These are phyloP conservation scores for Poecilia gillii DNA, from an alignment of 2,797 vertebrate genomes.

Conservation along the genomic window DNA sequence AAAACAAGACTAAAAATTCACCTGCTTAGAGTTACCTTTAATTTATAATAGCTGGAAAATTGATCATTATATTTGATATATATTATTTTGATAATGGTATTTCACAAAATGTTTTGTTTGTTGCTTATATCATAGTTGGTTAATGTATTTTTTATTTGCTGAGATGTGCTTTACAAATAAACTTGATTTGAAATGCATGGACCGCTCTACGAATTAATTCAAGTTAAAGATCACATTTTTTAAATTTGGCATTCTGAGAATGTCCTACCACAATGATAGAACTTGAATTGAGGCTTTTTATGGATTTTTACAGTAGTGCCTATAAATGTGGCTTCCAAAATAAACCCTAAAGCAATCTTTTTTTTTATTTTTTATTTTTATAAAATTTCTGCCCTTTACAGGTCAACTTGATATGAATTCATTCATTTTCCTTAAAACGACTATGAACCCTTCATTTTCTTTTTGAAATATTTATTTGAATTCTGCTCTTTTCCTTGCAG, in stretches of 20 bases:
- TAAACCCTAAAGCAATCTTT: neutral
- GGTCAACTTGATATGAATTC: neutral
- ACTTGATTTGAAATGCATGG: neutral
- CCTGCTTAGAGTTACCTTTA: no score
- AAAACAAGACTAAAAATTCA: no score
- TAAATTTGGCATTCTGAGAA: neutral
- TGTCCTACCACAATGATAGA: neutral
- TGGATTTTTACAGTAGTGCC: neutral
- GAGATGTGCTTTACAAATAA: no score
- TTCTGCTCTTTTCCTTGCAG: constrained; percentile 69
- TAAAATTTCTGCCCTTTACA: neutral
- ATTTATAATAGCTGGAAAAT: no score
- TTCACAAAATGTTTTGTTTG: no score
- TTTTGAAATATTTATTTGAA: constrained; percentile 9
- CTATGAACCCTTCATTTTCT: neutral
- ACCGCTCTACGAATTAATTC: neutral
- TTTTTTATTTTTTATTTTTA: neutral
- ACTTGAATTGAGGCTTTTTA: neutral
- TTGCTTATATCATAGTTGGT: no score
- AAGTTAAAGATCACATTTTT: neutral
- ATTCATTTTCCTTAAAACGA: neutral
- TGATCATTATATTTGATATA: no score
- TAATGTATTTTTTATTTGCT: no score
- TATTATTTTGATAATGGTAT: no score
- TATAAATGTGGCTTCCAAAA: neutral